Conservation (phyloP, 2,888 invertebrate species). For the Troilus luridus region DNA sequence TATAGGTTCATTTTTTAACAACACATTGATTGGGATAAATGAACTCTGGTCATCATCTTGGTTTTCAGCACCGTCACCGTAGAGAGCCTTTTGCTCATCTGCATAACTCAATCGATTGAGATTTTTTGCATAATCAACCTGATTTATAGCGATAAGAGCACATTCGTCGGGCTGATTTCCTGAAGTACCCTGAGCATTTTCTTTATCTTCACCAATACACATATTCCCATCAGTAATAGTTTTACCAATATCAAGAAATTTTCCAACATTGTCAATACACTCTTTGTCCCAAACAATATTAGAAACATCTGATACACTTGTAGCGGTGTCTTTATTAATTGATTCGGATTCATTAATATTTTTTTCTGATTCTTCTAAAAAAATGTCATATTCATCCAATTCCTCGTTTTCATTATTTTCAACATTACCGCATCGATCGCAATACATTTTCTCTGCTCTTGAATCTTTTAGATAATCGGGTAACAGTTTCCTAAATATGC, state of each 20-base stretch:
- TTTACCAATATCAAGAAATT: neutral
- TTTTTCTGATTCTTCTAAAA: neutral
- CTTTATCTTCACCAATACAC: neutral
- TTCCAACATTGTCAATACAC: neutral
- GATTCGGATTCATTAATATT: neutral
- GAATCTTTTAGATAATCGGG: slow-evolving; percentile 9
- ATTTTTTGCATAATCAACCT: neutral
- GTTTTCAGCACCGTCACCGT: neutral
- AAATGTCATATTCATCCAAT: slow-evolving; percentile 9
- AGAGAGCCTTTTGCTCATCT: neutral
- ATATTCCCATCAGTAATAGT: neutral
- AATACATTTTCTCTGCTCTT: neutral
- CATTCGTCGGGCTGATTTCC: neutral
- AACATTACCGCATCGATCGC: neutral
- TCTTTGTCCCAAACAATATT: neutral
- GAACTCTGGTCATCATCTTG: neutral
- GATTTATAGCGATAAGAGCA: neutral
- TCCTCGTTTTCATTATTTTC: neutral
- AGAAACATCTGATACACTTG: slow-evolving; percentile 13
- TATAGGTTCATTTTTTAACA: neutral
- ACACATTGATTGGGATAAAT: neutral
- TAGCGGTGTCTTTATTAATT: neutral
- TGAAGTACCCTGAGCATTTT: neutral
- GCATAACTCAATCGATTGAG: neutral
- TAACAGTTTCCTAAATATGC: neutral